Evolutionary conservation across 2,888 invertebrate genomes (phyloP), one percentile per base, ranked within the genome.

Genomic region (Dryobotodes eremita): DNA sequence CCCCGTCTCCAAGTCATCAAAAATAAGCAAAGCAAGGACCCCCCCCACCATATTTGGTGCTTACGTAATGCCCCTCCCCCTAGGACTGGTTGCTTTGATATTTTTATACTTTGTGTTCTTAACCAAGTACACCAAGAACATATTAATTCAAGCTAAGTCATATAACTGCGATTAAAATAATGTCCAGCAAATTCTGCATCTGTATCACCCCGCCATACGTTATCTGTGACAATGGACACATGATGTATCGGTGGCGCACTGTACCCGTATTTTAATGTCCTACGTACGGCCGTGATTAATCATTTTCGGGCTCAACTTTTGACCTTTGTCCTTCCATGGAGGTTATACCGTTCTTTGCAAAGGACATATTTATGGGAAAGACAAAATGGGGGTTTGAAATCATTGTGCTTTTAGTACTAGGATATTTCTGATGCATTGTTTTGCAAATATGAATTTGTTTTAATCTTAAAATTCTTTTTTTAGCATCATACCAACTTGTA

Each of bases 301-400:
- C 89, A 88, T 88, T 88, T 89, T 81, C 62, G 84, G 87, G 80
- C 77, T 69, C 79, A 79, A 74, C 86, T 85, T 85, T 71, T 83
- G 83, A 83, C 87, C 89, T 86, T 78, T 88, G 89, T 89, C 78
- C 83, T 75, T 65, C 42, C 70, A 46, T 73, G 31, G 77, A 88
- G 84, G 88, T 83, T 77, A 86, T 70, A 78, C 74, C 75, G 69
- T 79, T 85, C 79, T 81, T 87, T 89, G 89, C 77, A 80, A 74
- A 74, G 77, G 87, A 88, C 88, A 86, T 89, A 88, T 88, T 88
- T 88, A 86, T 86, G 81, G 75, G 77, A 66, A 75, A 88, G 78
- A 86, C 81, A 80, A 84, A 86, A 88, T 77, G 69, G 65, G 36
- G 59, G n/a, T 81, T 68, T 68, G 59, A 50, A 77, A 77, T 73